These are phyloP conservation scores for Nasonovia ribisnigri DNA, from an alignment of 2,888 invertebrate genomes.

Conservation along the genomic window DNA sequence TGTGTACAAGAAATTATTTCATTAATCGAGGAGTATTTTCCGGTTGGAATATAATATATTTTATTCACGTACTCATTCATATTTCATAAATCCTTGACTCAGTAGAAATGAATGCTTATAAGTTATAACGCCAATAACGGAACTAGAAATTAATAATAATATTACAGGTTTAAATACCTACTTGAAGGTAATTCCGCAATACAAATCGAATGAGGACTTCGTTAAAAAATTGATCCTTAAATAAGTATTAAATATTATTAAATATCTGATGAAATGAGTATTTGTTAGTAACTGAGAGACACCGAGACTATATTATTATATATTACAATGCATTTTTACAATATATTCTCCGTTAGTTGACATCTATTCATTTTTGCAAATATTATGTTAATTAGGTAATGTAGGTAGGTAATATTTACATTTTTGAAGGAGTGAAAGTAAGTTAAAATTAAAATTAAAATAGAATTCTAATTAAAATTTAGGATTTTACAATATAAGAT, in stretches of 20 bases:
- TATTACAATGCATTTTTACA: neutral
- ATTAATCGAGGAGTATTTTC: neutral
- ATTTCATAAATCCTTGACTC: neutral
- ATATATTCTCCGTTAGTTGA: neutral
- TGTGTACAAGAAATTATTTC: neutral
- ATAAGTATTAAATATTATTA: neutral
- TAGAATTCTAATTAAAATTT: neutral
- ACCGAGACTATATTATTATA: neutral
- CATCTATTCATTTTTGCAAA: slow-evolving; percentile 3
- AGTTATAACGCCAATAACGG: neutral
- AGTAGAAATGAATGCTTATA: neutral
- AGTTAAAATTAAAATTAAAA: neutral
- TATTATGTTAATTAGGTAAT: slow-evolving; percentile 29
- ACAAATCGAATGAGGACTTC: neutral
- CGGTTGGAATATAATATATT: slow-evolving; percentile 4
- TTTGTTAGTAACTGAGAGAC: neutral
- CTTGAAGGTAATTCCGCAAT: neutral
- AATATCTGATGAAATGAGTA: neutral
- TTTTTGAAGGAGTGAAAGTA: slow-evolving; percentile 5
- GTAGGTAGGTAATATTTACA: neutral
- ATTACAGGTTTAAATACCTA: neutral
- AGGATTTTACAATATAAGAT: neutral
- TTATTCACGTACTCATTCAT: neutral
- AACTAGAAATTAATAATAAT: neutral
- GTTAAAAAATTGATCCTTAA: neutral